phyloP scores from a whole-genome alignment of 2,888 invertebrate species.

The Protophormia terraenovae region DNA sequence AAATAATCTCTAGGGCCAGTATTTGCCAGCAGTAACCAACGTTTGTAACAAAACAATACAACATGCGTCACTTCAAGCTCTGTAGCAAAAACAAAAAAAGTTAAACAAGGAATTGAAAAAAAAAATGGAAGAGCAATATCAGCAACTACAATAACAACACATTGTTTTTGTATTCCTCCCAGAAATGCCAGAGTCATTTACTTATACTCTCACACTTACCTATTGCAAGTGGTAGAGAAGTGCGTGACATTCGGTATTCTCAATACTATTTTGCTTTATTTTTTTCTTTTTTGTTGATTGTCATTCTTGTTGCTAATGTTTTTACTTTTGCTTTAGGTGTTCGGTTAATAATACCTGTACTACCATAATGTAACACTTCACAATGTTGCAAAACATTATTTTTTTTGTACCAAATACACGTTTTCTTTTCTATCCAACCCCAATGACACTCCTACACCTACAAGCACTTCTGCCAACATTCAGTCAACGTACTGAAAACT shows the following conservation, averaged over 20 bases:
- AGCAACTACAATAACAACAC: background rate
- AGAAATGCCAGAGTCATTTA: background rate
- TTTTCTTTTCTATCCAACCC: background rate
- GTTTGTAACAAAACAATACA: slow-evolving; percentile 22
- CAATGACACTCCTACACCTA: background rate
- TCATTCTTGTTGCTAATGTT: background rate
- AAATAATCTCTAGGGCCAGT: slow-evolving; percentile 36
- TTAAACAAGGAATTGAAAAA: background rate
- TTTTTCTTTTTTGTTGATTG: no score
- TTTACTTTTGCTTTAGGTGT: background rate
- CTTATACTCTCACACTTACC: background rate
- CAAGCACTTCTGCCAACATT: background rate
- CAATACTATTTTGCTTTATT: background rate
- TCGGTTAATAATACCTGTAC: background rate
- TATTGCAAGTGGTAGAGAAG: background rate
- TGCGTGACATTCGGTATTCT: slow-evolving; percentile 28
- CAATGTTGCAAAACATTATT: slow-evolving; percentile 17
- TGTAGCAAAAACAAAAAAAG: background rate
- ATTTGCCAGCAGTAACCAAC: slow-evolving; percentile 3
- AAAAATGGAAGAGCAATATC: background rate
- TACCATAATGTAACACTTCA: background rate
- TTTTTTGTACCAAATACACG: background rate
- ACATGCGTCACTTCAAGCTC: background rate
- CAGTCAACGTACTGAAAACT: background rate
- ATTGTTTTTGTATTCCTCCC: background rate